Percentiles rank a stretch among this genome's conserved stretches.
Conservation (phyloP, 2,888 invertebrate species). For the Tetragnatha montana region DNA sequence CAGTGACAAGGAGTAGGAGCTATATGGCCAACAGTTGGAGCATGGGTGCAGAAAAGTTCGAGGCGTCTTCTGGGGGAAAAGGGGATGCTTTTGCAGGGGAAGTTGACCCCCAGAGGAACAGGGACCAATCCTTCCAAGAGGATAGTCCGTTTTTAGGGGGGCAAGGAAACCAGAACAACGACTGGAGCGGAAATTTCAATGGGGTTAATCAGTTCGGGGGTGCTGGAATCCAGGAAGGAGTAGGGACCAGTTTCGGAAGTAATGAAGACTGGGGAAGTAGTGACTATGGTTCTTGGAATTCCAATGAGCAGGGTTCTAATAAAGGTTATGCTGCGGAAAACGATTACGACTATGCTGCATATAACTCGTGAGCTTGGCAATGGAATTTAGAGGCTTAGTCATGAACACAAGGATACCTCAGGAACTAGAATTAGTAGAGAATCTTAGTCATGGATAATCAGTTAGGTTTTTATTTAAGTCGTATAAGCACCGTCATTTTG, state of each 20-base stretch:
- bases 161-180: neutral
- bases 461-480: constrained; percentile 1
- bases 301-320: constrained; percentile 2
- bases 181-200: neutral
- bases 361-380: constrained; percentile 1
- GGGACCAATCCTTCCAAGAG: neutral
- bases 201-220: constrained; percentile 12
- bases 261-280: constrained; percentile 26
- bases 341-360: constrained; percentile 48
- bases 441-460: neutral
- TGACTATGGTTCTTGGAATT: constrained; percentile 13
- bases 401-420: constrained; percentile 8
- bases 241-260: neutral
- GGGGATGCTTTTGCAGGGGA: constrained; percentile 7
- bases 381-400: neutral
- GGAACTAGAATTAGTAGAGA: constrained; percentile 4
- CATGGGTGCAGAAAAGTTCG: constrained; percentile 31
- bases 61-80: neutral
- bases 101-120: neutral
- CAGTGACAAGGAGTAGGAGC: neutral
- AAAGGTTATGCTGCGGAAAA: constrained; percentile 23
- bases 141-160: neutral
- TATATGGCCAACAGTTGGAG: constrained; percentile 53
- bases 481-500: neutral
- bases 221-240: neutral